These are phyloP conservation scores for Pristis pectinata DNA, from an alignment of 2,797 vertebrate species.

Conservation along the genomic window DNA sequence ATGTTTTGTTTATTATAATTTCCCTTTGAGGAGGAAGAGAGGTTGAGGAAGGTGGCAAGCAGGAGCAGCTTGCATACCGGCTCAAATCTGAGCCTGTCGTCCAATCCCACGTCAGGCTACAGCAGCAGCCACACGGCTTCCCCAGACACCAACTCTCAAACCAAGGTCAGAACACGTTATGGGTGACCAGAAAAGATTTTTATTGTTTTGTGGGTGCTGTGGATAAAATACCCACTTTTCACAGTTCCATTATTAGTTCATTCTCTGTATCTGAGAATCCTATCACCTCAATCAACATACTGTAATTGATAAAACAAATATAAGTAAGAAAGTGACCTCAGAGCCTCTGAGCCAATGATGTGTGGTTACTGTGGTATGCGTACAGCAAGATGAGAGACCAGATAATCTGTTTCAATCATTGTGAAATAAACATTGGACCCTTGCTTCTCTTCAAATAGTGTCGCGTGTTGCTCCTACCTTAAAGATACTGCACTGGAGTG, in stretches of 20 bases:
- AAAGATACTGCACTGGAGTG: not conserved
- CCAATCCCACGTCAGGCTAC: conserved; percentile 88
- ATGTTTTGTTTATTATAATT: not conserved
- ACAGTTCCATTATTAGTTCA: not conserved
- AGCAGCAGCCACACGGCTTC: conserved; percentile 72
- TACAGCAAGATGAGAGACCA: not conserved
- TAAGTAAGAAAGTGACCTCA: not conserved
- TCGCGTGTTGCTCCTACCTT: not conserved
- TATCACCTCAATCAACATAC: not conserved
- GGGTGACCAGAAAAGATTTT: not conserved
- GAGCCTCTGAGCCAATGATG: not conserved
- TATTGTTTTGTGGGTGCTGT: not conserved
- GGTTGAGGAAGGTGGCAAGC: conserved; percentile 68
- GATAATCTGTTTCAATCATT: not conserved
- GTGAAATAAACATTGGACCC: not conserved
- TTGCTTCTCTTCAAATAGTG: not conserved
- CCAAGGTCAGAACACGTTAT: not conserved
- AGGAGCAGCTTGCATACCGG: conserved; percentile 79
- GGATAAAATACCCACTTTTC: not conserved
- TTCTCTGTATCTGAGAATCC: not conserved
- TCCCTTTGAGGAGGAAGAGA: conserved; percentile 72
- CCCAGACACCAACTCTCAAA: conserved; percentile 42
- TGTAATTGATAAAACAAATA: not conserved
- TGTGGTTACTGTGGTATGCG: not conserved
- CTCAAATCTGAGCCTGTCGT: conserved; percentile 84